A percentile compares a stretch with the other conserved stretches of the same genome.
Evolutionary conservation across 2,888 invertebrate genomes (phyloP).

Genomic region (Drosophila austrosaltans): DNA sequence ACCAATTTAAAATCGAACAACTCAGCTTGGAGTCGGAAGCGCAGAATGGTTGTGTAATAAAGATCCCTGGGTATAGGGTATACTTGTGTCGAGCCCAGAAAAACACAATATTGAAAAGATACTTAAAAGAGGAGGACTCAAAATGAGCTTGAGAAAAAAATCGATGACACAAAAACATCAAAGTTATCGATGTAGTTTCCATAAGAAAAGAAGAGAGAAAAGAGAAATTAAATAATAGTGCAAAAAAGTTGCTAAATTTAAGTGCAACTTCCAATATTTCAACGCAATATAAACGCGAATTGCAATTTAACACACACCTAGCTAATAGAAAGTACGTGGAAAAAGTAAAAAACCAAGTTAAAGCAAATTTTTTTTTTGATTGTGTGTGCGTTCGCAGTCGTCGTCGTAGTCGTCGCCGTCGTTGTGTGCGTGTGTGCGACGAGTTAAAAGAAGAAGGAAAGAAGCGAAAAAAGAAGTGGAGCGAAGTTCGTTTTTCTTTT

Average conservation of each 20-base stretch:
- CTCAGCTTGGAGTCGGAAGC: too few species aligned
- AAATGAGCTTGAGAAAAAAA: background rate
- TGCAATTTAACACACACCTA: constrained; percentile 33
- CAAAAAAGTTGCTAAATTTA: constrained; percentile 62
- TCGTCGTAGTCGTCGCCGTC: constrained; percentile 27
- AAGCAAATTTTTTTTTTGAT: constrained; percentile 29
- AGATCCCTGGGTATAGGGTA: too few species aligned
- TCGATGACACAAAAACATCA: constrained; percentile 37
- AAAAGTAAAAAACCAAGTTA: constrained; percentile 18
- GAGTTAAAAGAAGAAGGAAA: constrained; percentile 48
- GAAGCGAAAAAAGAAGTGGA: constrained; percentile 36
- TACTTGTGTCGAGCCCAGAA: too few species aligned
- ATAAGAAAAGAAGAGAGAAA: constrained; percentile 41
- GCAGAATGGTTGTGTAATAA: too few species aligned
- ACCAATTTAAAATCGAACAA: too few species aligned
- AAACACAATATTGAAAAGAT: too few species aligned
- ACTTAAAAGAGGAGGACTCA: too few species aligned
- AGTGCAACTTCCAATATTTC: constrained; percentile 58
- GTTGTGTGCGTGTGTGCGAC: constrained; percentile 34
- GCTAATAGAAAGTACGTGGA: constrained; percentile 63
- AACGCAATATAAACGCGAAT: constrained; percentile 33
- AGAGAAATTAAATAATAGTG: constrained; percentile 59
- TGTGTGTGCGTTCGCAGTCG: constrained; percentile 66
- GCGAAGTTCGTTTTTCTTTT: constrained; percentile 41
- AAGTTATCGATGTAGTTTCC: constrained; percentile 66